Evolutionary conservation across 2,888 invertebrate species (phyloP).

Genomic region (Eumacrocentrus americanus): DNA sequence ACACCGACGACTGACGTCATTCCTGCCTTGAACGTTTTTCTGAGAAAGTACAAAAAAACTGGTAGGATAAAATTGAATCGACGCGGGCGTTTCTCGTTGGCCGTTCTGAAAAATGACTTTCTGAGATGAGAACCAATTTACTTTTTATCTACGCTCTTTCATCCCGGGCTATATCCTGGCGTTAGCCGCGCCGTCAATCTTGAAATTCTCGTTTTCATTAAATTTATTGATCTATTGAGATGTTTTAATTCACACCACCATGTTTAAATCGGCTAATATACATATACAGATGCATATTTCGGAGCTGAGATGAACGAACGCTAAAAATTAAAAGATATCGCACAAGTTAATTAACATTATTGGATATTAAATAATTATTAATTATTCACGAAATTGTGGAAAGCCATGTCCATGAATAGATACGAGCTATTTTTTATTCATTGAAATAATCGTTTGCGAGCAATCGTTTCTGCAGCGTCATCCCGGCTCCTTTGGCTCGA

Average conservation of each 20-base stretch:
- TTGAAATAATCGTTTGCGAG: conserved; percentile 25
- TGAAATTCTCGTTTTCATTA: conserved; percentile 19
- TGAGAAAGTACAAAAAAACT: conserved; percentile 26
- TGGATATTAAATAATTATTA: too few relatives aligned
- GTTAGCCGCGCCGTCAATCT: background rate
- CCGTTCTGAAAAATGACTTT: conserved; percentile 34
- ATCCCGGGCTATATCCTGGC: background rate
- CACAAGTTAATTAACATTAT: too few relatives aligned
- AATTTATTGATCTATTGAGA: conserved; percentile 18
- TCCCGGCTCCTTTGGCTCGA: conserved; percentile 52
- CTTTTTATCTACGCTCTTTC: conserved; percentile 27
- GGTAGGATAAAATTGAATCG: conserved; percentile 29
- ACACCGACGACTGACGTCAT: conserved; percentile 29
- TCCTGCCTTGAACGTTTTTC: conserved; percentile 20
- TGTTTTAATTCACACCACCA: background rate
- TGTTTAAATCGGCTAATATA: background rate
- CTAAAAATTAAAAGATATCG: too few relatives aligned
- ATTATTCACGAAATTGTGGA: conserved; percentile 17
- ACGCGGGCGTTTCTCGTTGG: conserved; percentile 30
- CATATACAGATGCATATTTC: conserved; percentile 1
- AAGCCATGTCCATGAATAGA: conserved; percentile 11
- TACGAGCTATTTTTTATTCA: conserved; percentile 21
- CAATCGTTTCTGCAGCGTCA: conserved; percentile 48
- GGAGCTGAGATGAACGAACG: too few relatives aligned
- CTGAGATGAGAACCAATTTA: conserved; percentile 34